Base-by-base conservation (phyloP, 2,113 vertebrate genomes). In the Budorcas taxicolor region DNA sequence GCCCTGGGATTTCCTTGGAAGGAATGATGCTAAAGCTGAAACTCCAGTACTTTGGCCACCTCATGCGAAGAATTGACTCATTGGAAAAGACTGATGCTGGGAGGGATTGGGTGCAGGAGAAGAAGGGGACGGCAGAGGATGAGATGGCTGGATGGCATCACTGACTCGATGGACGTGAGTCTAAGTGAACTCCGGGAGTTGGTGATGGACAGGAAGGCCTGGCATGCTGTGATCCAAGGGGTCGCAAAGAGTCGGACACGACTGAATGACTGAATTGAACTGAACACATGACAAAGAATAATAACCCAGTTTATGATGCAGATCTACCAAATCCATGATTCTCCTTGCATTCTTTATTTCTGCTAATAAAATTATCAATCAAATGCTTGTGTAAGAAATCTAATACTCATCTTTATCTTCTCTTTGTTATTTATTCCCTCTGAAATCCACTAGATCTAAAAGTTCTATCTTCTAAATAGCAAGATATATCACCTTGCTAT, bases 391-490 rank as follows among this genome's bases (percentile, higher is more conserved):
- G 3, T 92, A 21, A 64, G 21, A 82, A 83, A 94, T 83, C 36
- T 91, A n/a, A 25, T n/a, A 87, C 14, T 87, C 74, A 95, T 82
- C 11, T 93, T 58, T 67, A 50, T 64, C 13, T 86, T 95, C 43
- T 86, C 31, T 94, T 17, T 80, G 36, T 87, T 87, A 90, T 33
- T 55, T 87, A 62, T 92, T 62, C 15, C 7, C 16, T 15, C 33
- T 6, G 23, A 92, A 96, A 80, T 85, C 21, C 40, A 90, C 40
- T 14, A 86, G 58, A 85, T 57, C 19, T 81, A 19, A 94, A 91
- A 94, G 27, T 82, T 91, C 53, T 87, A 13, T 62, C 45, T 92
- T 83, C n/a, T 94, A 58, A 80, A 87, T 87, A 45, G 52, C 57
- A 86, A 81, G 31, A 55, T 29, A 57, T 45, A 62, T 76, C 74